Evolutionary conservation across 2,113 vertebrate species (phyloP), one percentile per base, ranked within the genome.

Genomic region (Melanocharis versteri): DNA sequence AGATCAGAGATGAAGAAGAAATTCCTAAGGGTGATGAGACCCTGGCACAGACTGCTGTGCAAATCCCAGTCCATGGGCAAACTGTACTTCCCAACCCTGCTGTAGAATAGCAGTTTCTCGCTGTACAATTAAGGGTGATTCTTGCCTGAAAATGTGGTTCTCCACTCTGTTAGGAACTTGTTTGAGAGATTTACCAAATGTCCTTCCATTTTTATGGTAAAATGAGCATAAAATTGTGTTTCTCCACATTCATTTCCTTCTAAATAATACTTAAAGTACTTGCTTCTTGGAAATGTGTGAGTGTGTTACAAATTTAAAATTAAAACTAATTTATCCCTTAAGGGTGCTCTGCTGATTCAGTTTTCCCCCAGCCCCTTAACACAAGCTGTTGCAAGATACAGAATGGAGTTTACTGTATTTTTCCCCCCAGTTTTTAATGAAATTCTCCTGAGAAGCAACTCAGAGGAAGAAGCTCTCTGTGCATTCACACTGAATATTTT

Each of bases 221-320:
- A 94, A 96, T 56, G 40, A 94, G 85, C 82, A 87, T 73, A 83
- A 95, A 93, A 93, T 79, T 87, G 27, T 90, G 30, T n/a, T 88
- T 76, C 39, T 64, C 19, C 35, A 31, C 4, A 54, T 21, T 81
- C 56, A 58, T 70, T 73, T 90, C 68, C 54, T 62, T 12, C 53
- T 83, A 83, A 87, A 70, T 79, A 88, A 77, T n/a, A 87, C 22
- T 89, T 62, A 45, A n/a, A 48, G 62, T 44, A 26, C 51, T 51
- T 64, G 15, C 81, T 93, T 83, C 66, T 73, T 77, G 50, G 54
- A 94, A 87, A 90, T 62, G 14, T 8, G 11, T 39, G 23, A 48
- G 12, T 22, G 30, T 69, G 62, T 73, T 66, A 54, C 39, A 57
- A 83, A 92, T 93, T 73, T 64, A 88, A 83, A 90, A 89, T 90